These are phyloP conservation scores for Sebastes kiyomatsui DNA, from an alignment of 2,797 vertebrate genomes.

Conservation along the genomic window DNA sequence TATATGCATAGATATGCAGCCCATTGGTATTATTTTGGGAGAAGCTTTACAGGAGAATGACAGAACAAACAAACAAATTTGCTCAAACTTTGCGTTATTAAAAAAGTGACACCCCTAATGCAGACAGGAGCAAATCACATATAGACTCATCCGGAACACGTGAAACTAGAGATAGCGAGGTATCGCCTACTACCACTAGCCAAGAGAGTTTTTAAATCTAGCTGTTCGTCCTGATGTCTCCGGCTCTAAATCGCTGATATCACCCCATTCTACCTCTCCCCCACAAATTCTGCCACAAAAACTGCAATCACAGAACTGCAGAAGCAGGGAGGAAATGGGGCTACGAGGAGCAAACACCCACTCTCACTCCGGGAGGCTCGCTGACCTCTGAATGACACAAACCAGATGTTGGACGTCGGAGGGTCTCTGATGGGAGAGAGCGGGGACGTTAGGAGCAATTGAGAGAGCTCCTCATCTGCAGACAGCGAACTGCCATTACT, in stretches of 20 bases:
- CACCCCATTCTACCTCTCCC: conserved; percentile 12
- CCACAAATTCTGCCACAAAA: conserved; percentile 24
- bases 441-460: not conserved
- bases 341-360: conserved; percentile 69
- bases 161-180: not conserved
- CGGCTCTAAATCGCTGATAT: conserved; percentile 3
- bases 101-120: not conserved
- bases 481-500: not conserved
- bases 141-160: not conserved
- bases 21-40: not conserved
- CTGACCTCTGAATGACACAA: conserved; percentile 58
- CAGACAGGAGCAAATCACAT: not conserved
- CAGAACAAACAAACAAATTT: not conserved
- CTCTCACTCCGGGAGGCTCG: conserved; percentile 64
- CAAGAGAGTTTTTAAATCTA: not conserved
- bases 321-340: conserved; percentile 64
- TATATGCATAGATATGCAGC: not conserved
- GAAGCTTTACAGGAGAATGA: not conserved
- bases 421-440: conserved; percentile 1
- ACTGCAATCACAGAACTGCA: conserved; percentile 46
- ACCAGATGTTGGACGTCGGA: conserved; percentile 54
- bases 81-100: not conserved
- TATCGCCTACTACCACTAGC: not conserved
- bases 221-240: not conserved
- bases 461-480: conserved; percentile 8